Evolutionary conservation across 2,113 vertebrate species (phyloP), one percentile per base, ranked within the genome.

Genomic region (Formicarius rufipectus): DNA sequence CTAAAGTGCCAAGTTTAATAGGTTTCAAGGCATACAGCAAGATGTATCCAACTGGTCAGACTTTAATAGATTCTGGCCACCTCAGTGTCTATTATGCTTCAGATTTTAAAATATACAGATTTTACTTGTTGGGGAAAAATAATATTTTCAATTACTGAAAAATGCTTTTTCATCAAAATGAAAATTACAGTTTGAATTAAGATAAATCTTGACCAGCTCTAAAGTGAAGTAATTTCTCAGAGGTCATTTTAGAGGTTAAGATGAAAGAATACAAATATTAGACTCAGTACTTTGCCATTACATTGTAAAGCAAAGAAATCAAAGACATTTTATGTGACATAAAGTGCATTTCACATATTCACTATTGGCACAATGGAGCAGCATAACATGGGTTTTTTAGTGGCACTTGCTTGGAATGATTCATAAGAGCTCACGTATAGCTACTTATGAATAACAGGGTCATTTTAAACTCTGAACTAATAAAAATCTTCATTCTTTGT

Each of bases 1-100:
- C 89, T 92, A 37, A 97, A 97, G 90, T 78, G 83, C 76, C 73
- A 95, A 68, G 52, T 78, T 87, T 35, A 63, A 64, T 21, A 89
- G 56, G 73, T 79, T 92, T 94, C 64, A 74, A 90, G 49, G 73
- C 0, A 1, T 79, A 60, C 5, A 52, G 68, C 17, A 88, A 84
- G 35, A 80, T 44, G 30, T 17, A 78, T 50, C 24, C 27, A 25
- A 8, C 10, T 64, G 60, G 64, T 87, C 69, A 89, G 79, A 45
- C 10, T 80, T 91, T 25, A 74, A n/a, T 1, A 85, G 31, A 68
- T 47, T 52, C 72, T 77, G 42, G n/a, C 22, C 27, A 67, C 37
- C 28, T 84, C 8, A 17, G 7, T 52, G 18, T 11, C 15, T 60
- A 19, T n/a, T 95, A 68, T 45, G 28, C 25, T 64, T 67, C 47